These are phyloP conservation scores for Enteromius mattozi DNA, from an alignment of 2,797 vertebrate species.

Conservation along the genomic window DNA sequence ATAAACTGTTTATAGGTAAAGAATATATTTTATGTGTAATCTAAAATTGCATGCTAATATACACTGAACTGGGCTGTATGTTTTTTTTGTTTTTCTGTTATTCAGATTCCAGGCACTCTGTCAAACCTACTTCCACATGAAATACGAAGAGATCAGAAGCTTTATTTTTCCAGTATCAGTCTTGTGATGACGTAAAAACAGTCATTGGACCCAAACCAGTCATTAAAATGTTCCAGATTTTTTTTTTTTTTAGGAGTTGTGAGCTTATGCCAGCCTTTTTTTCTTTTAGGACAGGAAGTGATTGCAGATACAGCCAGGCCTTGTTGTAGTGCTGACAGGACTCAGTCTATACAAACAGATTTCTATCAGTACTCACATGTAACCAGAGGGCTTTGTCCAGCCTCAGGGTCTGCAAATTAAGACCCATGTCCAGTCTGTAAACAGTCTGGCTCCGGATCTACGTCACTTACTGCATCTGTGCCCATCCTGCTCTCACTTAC, in stretches of 20 bases:
- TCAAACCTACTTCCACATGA: background rate
- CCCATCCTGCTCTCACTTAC: conserved; percentile 33
- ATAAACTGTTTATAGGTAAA: background rate
- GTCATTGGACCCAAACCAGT: background rate
- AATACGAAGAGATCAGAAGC: background rate
- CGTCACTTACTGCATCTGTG: conserved; percentile 43
- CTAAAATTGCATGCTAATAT: background rate
- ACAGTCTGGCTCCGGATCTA: background rate
- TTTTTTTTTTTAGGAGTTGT: background rate
- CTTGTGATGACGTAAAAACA: background rate
- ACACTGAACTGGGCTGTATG: background rate
- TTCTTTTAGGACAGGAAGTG: conserved; percentile 29
- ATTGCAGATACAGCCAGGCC: conserved; percentile 25
- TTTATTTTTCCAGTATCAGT: background rate
- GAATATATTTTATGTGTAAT: background rate
- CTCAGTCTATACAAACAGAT: conserved; percentile 48
- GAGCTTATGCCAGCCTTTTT: conserved; percentile 18
- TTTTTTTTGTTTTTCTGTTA: background rate
- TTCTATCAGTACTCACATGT: conserved; percentile 13
- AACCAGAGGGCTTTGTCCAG: background rate
- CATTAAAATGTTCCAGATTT: background rate
- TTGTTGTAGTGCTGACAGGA: conserved; percentile 5
- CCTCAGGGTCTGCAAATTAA: conserved; percentile 34
- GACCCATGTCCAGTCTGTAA: background rate
- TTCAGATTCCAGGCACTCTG: background rate